Conservation (phyloP, 1,140 invertebrate genomes). For the Mya arenaria region DNA sequence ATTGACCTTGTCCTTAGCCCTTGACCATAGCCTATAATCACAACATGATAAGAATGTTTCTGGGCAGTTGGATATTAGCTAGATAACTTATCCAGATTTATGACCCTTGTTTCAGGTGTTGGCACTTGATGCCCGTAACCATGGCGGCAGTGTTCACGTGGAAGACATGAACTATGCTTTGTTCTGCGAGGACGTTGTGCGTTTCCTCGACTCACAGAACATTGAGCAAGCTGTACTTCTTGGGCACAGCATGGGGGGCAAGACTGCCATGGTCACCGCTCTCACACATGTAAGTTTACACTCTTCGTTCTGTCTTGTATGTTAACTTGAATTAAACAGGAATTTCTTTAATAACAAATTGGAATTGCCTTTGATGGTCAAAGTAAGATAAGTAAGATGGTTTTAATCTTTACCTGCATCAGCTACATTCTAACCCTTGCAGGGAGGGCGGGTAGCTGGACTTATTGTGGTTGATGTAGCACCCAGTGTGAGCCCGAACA, state of each 20-base stretch:
- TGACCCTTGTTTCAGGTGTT: constrained; percentile 84
- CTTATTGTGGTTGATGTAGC: constrained; percentile 93
- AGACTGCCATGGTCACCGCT: constrained; percentile 90
- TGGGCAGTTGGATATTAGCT: no score
- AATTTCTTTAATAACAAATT: no score
- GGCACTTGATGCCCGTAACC: constrained; percentile 93
- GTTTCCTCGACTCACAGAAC: constrained; percentile 85
- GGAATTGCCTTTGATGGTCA: no score
- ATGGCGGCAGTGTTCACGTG: constrained; percentile 93
- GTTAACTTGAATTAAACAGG: no score
- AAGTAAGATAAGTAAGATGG: no score
- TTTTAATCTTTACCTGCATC: constrained; percentile 1
- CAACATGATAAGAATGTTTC: no score
- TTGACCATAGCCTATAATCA: no score
- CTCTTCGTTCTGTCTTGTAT: no score
- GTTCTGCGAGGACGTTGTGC: constrained; percentile 88
- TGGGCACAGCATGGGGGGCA: constrained; percentile 96
- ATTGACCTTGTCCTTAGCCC: no score
- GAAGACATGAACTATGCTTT: constrained; percentile 86
- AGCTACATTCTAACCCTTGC: no score
- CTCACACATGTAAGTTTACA: constrained; percentile 84
- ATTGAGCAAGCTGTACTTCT: constrained; percentile 87
- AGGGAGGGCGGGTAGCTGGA: constrained; percentile 90
- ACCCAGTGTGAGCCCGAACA: constrained; percentile 87
- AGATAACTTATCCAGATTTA: not conserved